Evolutionary conservation across 1,140 invertebrate species (phyloP).

Genomic region (Hydropsyche tenuis): DNA sequence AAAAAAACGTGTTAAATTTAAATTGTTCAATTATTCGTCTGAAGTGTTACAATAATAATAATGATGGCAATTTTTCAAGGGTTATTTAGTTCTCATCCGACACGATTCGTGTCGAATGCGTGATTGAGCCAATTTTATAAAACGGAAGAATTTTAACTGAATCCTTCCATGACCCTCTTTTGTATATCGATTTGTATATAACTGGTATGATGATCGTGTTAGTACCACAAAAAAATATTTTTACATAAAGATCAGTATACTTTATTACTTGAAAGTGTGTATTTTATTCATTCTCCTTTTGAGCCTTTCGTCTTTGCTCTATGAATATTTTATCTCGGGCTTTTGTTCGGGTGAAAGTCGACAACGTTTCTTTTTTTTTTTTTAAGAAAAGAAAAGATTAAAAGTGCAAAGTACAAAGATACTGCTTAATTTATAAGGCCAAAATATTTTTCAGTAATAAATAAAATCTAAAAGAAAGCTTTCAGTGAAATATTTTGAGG

Average conservation of each 20-base stretch:
- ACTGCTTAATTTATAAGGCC: background rate
- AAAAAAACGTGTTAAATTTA: background rate
- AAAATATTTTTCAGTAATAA: background rate
- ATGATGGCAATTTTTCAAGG: conserved; percentile 12
- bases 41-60: conserved; percentile 4
- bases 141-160: conserved; percentile 20
- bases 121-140: conserved; percentile 4
- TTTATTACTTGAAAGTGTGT: background rate
- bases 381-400: background rate
- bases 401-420: background rate
- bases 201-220: too few species aligned
- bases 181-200: too few species aligned
- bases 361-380: background rate
- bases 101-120: background rate
- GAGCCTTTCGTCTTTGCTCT: background rate
- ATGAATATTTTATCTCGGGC: conserved; percentile 17
- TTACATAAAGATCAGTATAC: too few species aligned
- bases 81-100: conserved; percentile 2
- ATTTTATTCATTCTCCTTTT: background rate
- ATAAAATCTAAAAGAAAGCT: too few species aligned
- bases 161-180: conserved; percentile 2
- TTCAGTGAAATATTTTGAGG: too few species aligned
- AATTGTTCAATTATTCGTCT: background rate
- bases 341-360: background rate
- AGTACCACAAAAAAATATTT: too few species aligned